Conservation (phyloP, 2,888 invertebrate species). For the Dascillus cervinus region DNA sequence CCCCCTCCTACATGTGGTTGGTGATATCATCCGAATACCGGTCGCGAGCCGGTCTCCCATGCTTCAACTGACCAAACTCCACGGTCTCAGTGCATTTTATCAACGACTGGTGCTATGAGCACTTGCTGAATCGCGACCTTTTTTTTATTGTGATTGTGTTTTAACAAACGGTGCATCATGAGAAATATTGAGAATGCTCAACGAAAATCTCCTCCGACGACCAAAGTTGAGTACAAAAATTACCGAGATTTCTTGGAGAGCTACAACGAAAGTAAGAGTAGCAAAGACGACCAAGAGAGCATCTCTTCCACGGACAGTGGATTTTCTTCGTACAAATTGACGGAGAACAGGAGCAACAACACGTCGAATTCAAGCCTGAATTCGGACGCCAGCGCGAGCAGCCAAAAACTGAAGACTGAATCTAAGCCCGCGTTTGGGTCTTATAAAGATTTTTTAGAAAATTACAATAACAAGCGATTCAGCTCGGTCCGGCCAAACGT, state of each 20-base stretch:
- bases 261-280: slow-evolving; percentile 26
- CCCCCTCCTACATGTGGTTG: too few species aligned
- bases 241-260: slow-evolving; percentile 33
- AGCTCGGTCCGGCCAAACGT: slow-evolving; percentile 22
- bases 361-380: slow-evolving; percentile 22
- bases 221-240: slow-evolving; percentile 33
- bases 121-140: too few species aligned
- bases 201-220: too few species aligned
- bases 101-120: too few species aligned
- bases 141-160: too few species aligned
- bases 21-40: too few species aligned
- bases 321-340: slow-evolving; percentile 16
- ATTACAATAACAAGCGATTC: slow-evolving; percentile 25
- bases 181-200: too few species aligned
- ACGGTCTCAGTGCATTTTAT: too few species aligned
- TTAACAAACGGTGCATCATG: too few species aligned
- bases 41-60: too few species aligned
- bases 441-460: slow-evolving; percentile 25
- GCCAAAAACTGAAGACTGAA: slow-evolving; percentile 11
- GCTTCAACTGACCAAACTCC: too few species aligned
- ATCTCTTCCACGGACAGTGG: slow-evolving; percentile 24
- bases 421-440: slow-evolving; percentile 13
- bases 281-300: slow-evolving; percentile 22
- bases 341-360: slow-evolving; percentile 20
- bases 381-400: slow-evolving; percentile 1